Base-by-base conservation (phyloP, 1,140 invertebrate genomes). In the Triops longicaudatus region DNA sequence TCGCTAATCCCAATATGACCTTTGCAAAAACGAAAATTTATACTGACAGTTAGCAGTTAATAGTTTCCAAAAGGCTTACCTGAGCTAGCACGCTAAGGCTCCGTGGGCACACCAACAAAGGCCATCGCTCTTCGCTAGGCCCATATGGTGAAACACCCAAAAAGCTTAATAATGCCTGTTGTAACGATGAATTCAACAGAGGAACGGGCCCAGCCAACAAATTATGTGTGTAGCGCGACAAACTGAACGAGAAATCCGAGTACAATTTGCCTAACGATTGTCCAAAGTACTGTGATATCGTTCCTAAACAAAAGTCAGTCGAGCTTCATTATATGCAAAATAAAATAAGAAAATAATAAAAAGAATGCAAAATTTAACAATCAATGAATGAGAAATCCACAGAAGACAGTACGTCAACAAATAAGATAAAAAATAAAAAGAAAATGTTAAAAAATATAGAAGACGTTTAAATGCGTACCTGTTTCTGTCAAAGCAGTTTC, bases 181-280 rank as follows among this genome's bases (percentile, higher is more conserved):
- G 88, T 2, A 94, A 82, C 28, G 87, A 84, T 81, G 90, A 89
- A 76, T 86, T 88, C 7, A 95, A 82, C 71, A 84, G 82, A 9
- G 44, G 37, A 50, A 89, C 86, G 78, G 88, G 89, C 37, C 89
- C 89, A 0, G 93, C 92, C 41, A 95, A 86, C 44, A 95, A 85
- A 84, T 93, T 94, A 83, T 96, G 94, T 10, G 93, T 90, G 81
- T 94, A 94, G 78, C 91, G 89, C 78, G 91, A 91, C 26, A 94
- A 83, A 28, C 91, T 89, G 77, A 89, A 87, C 17, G 92, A 93
- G 86, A 94, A 94, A 81, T 92, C 88, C 7, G 87, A 86, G 83
- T 93, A 94, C 80, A 93, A 86, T n/a, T 87, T 84, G 37, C 91
- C 90, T 6, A 92, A 84, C 1, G 87, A 86, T 4, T 88, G 83